These are phyloP conservation scores for Apodemia mormo DNA, from an alignment of 2,888 invertebrate genomes.

Conservation along the genomic window DNA sequence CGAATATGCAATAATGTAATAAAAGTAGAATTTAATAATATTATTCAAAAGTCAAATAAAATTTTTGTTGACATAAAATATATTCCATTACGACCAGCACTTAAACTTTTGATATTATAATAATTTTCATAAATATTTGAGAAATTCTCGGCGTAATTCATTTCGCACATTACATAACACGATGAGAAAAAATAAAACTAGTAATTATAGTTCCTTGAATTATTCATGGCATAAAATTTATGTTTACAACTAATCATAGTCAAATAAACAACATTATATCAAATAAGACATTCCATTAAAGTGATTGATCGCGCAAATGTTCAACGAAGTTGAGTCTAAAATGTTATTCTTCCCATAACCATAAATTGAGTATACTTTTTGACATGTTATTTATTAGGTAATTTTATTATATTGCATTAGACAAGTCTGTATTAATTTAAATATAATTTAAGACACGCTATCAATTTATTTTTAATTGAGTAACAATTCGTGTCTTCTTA, in stretches of 20 bases:
- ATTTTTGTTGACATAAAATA: too few relatives aligned
- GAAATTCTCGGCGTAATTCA: not conserved
- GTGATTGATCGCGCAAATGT: conserved; percentile 38
- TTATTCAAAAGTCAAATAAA: too few relatives aligned
- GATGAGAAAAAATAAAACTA: not conserved
- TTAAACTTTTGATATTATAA: too few relatives aligned
- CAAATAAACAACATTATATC: conserved; percentile 33
- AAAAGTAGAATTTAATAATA: too few relatives aligned
- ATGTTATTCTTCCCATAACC: conserved; percentile 14
- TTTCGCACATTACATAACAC: not conserved
- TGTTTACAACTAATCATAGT: conserved; percentile 35
- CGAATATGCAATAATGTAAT: too few relatives aligned
- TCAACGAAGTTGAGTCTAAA: conserved; percentile 14
- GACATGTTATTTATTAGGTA: conserved; percentile 4
- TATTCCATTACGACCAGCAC: too few relatives aligned
- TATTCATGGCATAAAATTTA: conserved; percentile 30
- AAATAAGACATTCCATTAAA: conserved; percentile 40
- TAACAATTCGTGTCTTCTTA: not conserved
- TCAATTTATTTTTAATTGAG: not conserved
- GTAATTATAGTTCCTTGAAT: conserved; percentile 23
- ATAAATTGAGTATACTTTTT: conserved; percentile 11
- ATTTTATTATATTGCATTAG: conserved; percentile 1
- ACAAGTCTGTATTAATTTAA: conserved; percentile 4
- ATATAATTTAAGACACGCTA: not conserved
- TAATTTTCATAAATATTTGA: too few relatives aligned